These are phyloP conservation scores for Tangara arthus DNA, from an alignment of 2,797 vertebrate genomes.

Conservation along the genomic window DNA sequence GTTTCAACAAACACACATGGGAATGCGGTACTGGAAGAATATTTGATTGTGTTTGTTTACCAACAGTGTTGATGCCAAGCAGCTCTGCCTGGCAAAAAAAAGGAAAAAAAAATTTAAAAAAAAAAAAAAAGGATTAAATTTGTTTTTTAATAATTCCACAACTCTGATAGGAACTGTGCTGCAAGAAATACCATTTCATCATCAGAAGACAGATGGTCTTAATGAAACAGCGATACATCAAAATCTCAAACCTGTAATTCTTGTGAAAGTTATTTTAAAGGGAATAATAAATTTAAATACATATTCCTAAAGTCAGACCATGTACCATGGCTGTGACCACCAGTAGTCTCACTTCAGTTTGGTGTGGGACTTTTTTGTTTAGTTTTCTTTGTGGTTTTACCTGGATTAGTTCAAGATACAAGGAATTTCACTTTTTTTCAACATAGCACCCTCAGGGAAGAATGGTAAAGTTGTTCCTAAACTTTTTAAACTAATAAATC, in stretches of 20 bases:
- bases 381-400: not conserved
- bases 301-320: not conserved
- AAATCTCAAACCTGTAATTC: not conserved
- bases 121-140: not conserved
- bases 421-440: not conserved
- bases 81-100: not conserved
- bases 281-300: not conserved
- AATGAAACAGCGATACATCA: constrained; percentile 15
- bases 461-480: not conserved
- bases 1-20: constrained; percentile 35
- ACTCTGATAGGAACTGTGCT: not conserved
- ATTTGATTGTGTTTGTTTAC: constrained; percentile 55
- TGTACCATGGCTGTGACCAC: not conserved
- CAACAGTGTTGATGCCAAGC: constrained; percentile 16
- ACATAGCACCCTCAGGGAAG: not conserved
- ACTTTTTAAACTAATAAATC: not conserved
- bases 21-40: constrained; percentile 26
- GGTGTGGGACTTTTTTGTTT: accelerated
- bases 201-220: not conserved
- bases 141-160: constrained; percentile 13
- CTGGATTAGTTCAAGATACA: not conserved
- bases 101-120: too few species aligned
- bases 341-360: not conserved
- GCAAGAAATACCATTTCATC: not conserved
- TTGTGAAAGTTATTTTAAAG: not conserved